Evolutionary conservation across 2,888 invertebrate genomes (phyloP).

Genomic region (Apamea crenata): DNA sequence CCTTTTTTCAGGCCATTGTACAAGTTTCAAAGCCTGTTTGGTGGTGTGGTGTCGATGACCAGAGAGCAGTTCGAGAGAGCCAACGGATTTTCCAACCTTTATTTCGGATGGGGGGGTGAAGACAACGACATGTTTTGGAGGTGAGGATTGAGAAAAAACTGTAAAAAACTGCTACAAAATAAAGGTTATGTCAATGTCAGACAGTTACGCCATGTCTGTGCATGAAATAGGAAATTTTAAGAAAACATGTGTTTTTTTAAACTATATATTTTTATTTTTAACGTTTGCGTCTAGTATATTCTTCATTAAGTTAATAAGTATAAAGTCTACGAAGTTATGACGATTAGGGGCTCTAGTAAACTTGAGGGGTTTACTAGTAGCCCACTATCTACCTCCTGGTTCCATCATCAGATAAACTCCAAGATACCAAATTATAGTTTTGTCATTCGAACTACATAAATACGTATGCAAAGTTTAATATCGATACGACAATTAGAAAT

Average conservation of each 20-base stretch:
- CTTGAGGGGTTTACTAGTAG: too few relatives aligned
- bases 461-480: neutral
- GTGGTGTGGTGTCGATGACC: constrained; percentile 97
- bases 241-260: too few relatives aligned
- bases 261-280: too few relatives aligned
- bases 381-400: too few relatives aligned
- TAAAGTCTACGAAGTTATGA: too few relatives aligned
- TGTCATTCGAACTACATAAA: neutral
- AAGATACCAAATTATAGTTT: neutral
- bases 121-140: constrained; percentile 98
- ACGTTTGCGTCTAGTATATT: too few relatives aligned
- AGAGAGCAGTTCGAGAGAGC: constrained; percentile 94
- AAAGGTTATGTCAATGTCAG: neutral
- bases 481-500: neutral
- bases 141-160: constrained; percentile 68
- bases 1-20: constrained; percentile 91
- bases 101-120: constrained; percentile 99
- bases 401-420: too few relatives aligned
- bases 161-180: neutral
- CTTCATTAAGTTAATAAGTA: too few relatives aligned
- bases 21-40: constrained; percentile 94
- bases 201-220: neutral
- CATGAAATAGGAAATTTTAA: neutral
- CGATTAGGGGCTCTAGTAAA: too few relatives aligned
- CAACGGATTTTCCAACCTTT: constrained; percentile 97